Base-by-base conservation (phyloP, 2,797 vertebrate species). In the Distichodus sexfasciatus region DNA sequence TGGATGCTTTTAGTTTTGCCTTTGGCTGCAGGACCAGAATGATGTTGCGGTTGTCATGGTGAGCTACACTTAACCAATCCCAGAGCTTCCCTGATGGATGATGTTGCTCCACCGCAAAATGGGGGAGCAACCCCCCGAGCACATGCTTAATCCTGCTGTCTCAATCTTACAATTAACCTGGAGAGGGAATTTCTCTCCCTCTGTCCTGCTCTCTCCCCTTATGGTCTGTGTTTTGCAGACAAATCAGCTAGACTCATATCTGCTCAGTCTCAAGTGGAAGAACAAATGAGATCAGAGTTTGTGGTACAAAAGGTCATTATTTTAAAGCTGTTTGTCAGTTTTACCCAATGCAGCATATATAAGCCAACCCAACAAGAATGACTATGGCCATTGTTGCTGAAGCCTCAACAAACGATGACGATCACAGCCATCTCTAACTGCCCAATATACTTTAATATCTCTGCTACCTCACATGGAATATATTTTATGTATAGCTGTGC, bases 91-190 rank as follows among this genome's bases (percentile, higher is more conserved):
- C 44, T 31, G 57, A 57, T 54, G 33, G 14, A 68, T 63, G 41
- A 68, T n/a, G 19, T 12, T 8, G 33, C 46, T 44, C 35, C 41
- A 19, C 15, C 36, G 29, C 24, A 31, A 21, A 55, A 48, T 31
- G 43, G 46, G 17, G 29, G 24, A 15, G 17, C 65, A 46, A 65
- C 43, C 61, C 14, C 35, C 33, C 10, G 33, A 71, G 51, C 21
- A 33, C 26, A 15, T 41, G 46, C 35, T 26, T 46, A 48, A 46
- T 44, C 33, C 26, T 21, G 41, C 29, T 15, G 10, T 9, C 15
- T 53, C 48, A 36, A n/a, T 62, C 31, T 65, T 41, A 40, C 15
- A 55, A 47, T 71, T 71, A 71, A 23, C 31, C 61, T 48, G 6
- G 21, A 71, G 35, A 44, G 50, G 24, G 41, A n/a, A 4, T 40